Evolutionary conservation across 2,113 vertebrate genomes (phyloP).

Genomic region (Tragulus kanchil): DNA sequence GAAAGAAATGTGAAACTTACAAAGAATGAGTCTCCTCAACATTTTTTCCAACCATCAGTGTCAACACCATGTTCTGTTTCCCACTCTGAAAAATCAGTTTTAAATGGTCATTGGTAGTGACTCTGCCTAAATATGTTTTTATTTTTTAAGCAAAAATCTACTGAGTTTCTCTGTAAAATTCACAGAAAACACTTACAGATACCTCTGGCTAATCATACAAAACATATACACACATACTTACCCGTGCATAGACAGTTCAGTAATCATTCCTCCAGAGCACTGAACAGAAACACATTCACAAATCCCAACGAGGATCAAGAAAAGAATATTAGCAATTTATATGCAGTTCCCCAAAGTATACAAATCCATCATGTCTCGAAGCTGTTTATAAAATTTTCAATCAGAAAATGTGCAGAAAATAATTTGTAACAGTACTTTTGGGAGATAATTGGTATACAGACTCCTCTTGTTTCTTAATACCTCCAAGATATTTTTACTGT

Average conservation of each 20-base stretch:
- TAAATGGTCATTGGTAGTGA: slow-evolving; percentile 18
- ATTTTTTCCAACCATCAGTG: neutral
- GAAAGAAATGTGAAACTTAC: neutral
- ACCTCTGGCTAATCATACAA: neutral
- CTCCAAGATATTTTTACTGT: neutral
- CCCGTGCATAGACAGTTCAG: neutral
- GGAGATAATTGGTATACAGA: neutral
- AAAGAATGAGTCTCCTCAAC: slow-evolving; percentile 45
- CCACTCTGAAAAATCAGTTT: slow-evolving; percentile 19
- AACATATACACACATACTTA: neutral
- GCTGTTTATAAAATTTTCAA: neutral
- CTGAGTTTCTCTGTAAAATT: neutral
- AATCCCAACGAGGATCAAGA: neutral
- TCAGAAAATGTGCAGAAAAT: slow-evolving; percentile 49
- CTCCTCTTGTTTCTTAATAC: slow-evolving; percentile 15
- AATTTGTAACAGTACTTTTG: neutral
- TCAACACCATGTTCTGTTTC: neutral
- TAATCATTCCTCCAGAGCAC: neutral
- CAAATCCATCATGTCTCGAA: neutral
- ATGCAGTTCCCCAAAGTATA: neutral
- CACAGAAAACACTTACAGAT: neutral
- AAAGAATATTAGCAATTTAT: neutral
- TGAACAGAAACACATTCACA: slow-evolving; percentile 15
- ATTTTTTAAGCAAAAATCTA: slow-evolving; percentile 43
- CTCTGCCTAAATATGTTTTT: slow-evolving; percentile 53